A percentile compares a stretch with the other conserved stretches of the same genome.
phyloP scores from a whole-genome alignment of 1,140 invertebrate genomes.

The Vanessa atalanta region DNA sequence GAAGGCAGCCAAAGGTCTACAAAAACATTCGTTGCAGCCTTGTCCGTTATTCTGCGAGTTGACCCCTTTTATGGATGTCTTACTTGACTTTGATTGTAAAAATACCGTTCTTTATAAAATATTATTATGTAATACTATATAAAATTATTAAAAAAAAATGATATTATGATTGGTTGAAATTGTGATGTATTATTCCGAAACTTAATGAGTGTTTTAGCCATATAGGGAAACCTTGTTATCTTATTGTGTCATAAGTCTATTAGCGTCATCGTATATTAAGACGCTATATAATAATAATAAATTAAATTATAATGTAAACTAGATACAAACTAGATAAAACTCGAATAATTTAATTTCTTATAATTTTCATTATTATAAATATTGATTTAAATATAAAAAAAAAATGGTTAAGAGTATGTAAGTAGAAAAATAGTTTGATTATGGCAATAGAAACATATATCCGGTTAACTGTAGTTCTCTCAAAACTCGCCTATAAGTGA shows the following conservation, averaged over 20 bases:
- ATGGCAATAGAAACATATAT: conserved; percentile 3
- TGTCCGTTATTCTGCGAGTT: conserved; percentile 35
- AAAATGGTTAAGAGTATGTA: background rate
- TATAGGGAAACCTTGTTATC: too few species aligned
- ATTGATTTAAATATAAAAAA: too few species aligned
- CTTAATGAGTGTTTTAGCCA: too few species aligned
- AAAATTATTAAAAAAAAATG: background rate
- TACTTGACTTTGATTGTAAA: conserved; percentile 34
- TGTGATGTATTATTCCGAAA: too few species aligned
- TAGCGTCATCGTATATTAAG: too few species aligned
- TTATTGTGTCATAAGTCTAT: too few species aligned
- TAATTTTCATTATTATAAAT: too few species aligned
- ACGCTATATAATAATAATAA: too few species aligned
- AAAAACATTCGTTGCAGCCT: conserved; percentile 30
- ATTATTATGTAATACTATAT: background rate
- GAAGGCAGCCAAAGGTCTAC: conserved; percentile 23
- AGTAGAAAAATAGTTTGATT: background rate
- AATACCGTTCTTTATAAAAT: conserved; percentile 22
- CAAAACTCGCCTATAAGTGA: conserved; percentile 20
- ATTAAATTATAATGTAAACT: too few species aligned
- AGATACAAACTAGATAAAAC: too few species aligned
- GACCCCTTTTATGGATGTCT: conserved; percentile 34
- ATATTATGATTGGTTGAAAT: too few species aligned
- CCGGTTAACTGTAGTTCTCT: conserved; percentile 12
- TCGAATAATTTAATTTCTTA: too few species aligned